Percentiles rank a stretch among this genome's conserved stretches.
Conservation (phyloP, 1,140 invertebrate genomes). For the Euwallacea fornicatus region DNA sequence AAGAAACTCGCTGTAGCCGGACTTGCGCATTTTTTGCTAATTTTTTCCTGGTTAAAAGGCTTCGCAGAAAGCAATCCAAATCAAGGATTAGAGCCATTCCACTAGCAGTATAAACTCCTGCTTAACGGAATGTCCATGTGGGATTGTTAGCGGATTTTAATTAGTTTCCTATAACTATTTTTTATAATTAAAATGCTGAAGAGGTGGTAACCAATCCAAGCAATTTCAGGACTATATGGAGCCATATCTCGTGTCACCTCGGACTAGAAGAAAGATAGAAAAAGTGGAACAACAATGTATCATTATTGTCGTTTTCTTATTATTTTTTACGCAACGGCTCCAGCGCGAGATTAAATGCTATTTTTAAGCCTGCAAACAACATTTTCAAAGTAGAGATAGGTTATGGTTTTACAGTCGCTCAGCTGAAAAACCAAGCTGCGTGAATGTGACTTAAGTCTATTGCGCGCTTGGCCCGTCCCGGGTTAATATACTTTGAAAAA, state of each 20-base stretch:
- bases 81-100: no score
- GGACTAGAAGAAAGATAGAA: background rate
- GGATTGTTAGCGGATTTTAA: no score
- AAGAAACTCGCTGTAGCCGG: background rate
- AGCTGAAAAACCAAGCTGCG: constrained; percentile 25
- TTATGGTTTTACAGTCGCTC: constrained; percentile 48
- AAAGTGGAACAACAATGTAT: constrained; percentile 4
- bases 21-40: no score
- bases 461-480: constrained; percentile 34
- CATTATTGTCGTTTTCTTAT: constrained; percentile 29
- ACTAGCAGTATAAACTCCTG: no score
- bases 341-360: constrained; percentile 47
- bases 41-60: no score
- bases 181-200: no score
- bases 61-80: no score
- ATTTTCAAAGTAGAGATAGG: constrained; percentile 51
- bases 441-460: constrained; percentile 31
- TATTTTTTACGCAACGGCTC: constrained; percentile 38
- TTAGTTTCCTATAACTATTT: no score
- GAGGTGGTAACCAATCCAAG: no score
- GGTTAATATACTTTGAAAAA: constrained; percentile 52
- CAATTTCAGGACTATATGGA: no score
- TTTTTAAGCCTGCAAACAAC: constrained; percentile 51
- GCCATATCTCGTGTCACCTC: no score
- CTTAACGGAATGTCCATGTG: no score